These are phyloP conservation scores for Drosophila ambigua DNA, from an alignment of 1,140 invertebrate genomes.

Conservation along the genomic window DNA sequence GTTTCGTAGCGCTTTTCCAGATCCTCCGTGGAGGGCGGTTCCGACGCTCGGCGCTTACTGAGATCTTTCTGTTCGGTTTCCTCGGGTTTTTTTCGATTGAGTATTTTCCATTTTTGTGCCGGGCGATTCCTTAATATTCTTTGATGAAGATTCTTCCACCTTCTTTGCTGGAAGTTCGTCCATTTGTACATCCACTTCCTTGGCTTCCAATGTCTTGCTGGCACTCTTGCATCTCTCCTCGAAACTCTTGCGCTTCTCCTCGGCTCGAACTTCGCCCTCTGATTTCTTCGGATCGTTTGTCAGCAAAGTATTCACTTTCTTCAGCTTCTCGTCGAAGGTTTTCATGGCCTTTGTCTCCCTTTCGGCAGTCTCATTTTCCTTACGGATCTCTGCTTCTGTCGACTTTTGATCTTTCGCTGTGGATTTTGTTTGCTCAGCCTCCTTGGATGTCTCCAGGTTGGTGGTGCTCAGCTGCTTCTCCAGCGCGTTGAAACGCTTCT, in stretches of 20 bases:
- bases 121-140: background rate
- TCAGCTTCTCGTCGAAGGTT: conserved; percentile 51
- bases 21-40: conserved; percentile 78
- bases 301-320: conserved; percentile 28
- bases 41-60: conserved; percentile 63
- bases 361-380: background rate
- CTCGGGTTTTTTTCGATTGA: background rate
- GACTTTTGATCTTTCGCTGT: conserved; percentile 1
- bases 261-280: background rate
- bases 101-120: background rate
- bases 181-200: background rate
- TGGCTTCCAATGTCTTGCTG: background rate
- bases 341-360: conserved; percentile 28
- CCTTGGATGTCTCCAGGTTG: conserved; percentile 26
- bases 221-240: conserved; percentile 10
- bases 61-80: conserved; percentile 10
- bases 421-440: conserved; percentile 14
- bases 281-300: conserved; percentile 2
- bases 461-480: conserved; percentile 67
- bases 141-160: background rate
- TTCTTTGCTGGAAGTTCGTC: background rate
- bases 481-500: conserved; percentile 74
- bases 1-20: conserved; percentile 74
- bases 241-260: conserved; percentile 3
- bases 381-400: conserved; percentile 16